Evolutionary conservation across 2,113 vertebrate genomes (phyloP).

Genomic region (Notothenia coriiceps): DNA sequence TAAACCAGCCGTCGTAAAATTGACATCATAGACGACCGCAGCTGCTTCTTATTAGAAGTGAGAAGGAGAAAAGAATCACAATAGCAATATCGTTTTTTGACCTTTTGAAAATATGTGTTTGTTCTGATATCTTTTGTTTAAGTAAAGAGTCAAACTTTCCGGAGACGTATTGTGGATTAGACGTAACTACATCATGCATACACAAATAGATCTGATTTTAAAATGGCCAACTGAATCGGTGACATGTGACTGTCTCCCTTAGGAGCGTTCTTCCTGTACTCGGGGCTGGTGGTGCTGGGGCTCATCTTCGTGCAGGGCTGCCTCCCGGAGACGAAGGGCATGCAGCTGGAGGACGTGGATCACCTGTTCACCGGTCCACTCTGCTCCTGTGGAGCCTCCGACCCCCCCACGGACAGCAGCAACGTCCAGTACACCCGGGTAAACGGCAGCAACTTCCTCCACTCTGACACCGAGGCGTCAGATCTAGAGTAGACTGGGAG

Average conservation of each 20-base stretch:
- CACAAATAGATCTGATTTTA: no score
- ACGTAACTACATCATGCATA: no score
- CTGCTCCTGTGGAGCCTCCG: conserved; percentile 89
- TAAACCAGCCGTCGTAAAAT: no score
- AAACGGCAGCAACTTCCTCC: conserved; percentile 91
- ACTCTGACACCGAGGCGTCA: conserved; percentile 92
- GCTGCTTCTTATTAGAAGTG: no score
- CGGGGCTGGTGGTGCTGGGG: conserved; percentile 89
- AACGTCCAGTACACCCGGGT: conserved; percentile 94
- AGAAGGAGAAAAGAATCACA: no score
- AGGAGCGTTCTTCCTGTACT: conserved; percentile 97
- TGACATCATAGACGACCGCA: no score
- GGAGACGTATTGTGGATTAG: no score
- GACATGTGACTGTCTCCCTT: conserved; percentile 18
- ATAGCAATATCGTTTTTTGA: no score
- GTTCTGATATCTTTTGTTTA: no score
- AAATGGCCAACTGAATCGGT: no score
- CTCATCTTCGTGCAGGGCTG: conserved; percentile 93
- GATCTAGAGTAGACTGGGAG: conserved; percentile 88
- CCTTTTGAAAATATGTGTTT: no score
- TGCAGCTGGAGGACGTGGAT: conserved; percentile 95
- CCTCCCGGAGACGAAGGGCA: conserved; percentile 95
- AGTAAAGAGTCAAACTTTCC: no score
- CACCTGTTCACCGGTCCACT: conserved; percentile 89
- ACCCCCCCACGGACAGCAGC: conserved; percentile 76